Conservation (phyloP, 2,113 vertebrate genomes). For the Zosterops lateralis region DNA sequence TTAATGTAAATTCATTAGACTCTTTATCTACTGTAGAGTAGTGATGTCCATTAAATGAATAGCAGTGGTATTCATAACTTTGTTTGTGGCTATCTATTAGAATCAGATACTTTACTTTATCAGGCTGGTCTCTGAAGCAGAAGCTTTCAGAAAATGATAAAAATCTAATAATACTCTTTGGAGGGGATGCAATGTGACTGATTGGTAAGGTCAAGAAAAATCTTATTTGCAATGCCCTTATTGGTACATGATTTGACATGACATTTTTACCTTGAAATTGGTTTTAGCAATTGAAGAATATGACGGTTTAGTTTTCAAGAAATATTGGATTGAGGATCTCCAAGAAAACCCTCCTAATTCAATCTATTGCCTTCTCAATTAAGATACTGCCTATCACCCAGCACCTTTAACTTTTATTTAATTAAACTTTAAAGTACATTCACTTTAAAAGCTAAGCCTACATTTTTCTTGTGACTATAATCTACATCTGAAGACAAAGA, state of each 20-base stretch:
- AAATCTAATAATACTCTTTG: constrained; percentile 79
- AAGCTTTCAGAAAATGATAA: constrained; percentile 78
- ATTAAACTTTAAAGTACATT: constrained; percentile 57
- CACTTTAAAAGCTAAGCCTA: constrained; percentile 19
- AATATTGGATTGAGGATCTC: constrained; percentile 75
- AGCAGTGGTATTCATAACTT: constrained; percentile 73
- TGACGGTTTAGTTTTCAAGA: constrained; percentile 72
- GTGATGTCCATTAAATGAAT: constrained; percentile 73
- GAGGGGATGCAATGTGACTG: constrained; percentile 79
- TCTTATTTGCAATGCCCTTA: constrained; percentile 79
- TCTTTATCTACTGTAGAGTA: constrained; percentile 69
- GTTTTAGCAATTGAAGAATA: constrained; percentile 80
- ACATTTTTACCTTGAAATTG: constrained; percentile 81
- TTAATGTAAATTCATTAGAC: constrained; percentile 70
- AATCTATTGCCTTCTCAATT: constrained; percentile 72
- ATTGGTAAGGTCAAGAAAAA: constrained; percentile 80
- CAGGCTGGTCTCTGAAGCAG: constrained; percentile 63
- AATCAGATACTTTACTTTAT: constrained; percentile 75
- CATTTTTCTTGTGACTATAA: background rate
- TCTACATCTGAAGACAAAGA: constrained; percentile 3
- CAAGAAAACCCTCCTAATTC: constrained; percentile 73
- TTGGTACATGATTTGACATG: constrained; percentile 77
- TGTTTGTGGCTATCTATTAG: constrained; percentile 76
- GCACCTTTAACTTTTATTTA: constrained; percentile 67
- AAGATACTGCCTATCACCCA: constrained; percentile 60